Evolutionary conservation across 2,888 invertebrate genomes (phyloP).

Genomic region (Melangyna quadrimaculata): DNA sequence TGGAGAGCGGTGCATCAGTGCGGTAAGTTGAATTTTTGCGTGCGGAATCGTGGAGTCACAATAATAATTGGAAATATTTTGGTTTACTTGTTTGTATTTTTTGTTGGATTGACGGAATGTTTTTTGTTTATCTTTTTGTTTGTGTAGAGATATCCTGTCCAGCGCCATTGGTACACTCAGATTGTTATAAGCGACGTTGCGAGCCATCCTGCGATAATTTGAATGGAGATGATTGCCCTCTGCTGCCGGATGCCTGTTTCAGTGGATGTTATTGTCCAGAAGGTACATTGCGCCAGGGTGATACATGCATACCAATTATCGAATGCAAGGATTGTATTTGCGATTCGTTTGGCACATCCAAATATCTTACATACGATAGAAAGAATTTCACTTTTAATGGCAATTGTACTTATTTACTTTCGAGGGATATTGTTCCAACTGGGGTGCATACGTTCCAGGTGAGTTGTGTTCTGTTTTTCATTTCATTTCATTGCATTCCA

Average conservation of each 20-base stretch:
- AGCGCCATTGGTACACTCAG: conserved; percentile 87
- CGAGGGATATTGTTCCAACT: conserved; percentile 84
- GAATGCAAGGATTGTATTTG: conserved; percentile 90
- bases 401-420: conserved; percentile 92
- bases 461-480: conserved; percentile 72
- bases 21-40: conserved; percentile 76
- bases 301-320: conserved; percentile 86
- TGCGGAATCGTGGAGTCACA: neutral
- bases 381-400: conserved; percentile 90
- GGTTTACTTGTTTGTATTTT: neutral
- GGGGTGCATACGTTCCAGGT: conserved; percentile 81
- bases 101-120: conserved; percentile 60
- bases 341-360: conserved; percentile 89
- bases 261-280: conserved; percentile 93
- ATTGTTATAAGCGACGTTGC: conserved; percentile 90
- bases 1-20: conserved; percentile 89
- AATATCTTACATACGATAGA: conserved; percentile 92
- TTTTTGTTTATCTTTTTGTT: conserved; percentile 79
- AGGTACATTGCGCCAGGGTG: conserved; percentile 86
- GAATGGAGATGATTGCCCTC: conserved; percentile 84
- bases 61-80: too few relatives aligned
- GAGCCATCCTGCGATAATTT: conserved; percentile 88
- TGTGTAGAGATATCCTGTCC: conserved; percentile 50
- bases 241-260: conserved; percentile 86
- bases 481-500: conserved; percentile 82